Evolutionary conservation across 2,113 vertebrate genomes (phyloP).

Genomic region (Hippocampus guttulatus): DNA sequence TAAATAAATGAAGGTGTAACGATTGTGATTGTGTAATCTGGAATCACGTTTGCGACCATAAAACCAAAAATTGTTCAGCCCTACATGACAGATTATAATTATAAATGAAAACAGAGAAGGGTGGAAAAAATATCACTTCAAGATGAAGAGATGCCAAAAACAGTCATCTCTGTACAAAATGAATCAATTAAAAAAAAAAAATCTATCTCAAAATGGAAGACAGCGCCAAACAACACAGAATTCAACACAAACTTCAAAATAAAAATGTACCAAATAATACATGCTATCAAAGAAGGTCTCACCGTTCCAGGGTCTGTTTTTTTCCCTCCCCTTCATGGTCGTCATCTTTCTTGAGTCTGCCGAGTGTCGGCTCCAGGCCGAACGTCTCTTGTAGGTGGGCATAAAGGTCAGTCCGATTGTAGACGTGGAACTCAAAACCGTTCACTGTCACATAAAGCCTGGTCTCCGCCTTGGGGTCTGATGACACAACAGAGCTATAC

Average conservation of each 20-base stretch:
- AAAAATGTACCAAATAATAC: not conserved
- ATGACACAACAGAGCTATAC: not conserved
- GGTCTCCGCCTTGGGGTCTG: constrained; percentile 97
- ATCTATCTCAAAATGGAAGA: too few species aligned
- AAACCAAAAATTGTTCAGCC: too few species aligned
- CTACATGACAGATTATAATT: too few species aligned
- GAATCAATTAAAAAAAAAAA: too few species aligned
- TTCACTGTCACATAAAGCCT: constrained; percentile 93
- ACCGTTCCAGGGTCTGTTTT: constrained; percentile 83
- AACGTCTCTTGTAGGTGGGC: constrained; percentile 89
- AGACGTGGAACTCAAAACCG: constrained; percentile 96
- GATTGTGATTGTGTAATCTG: too few species aligned
- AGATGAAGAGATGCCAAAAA: too few species aligned
- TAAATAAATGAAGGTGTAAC: too few species aligned
- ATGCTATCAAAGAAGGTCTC: not conserved
- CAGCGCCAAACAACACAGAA: too few species aligned
- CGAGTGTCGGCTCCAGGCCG: constrained; percentile 90
- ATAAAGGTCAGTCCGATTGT: constrained; percentile 94
- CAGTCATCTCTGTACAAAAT: too few species aligned
- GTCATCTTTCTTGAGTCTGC: constrained; percentile 80
- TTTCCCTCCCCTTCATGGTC: constrained; percentile 77
- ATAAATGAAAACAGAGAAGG: too few species aligned
- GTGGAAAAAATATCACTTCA: too few species aligned
- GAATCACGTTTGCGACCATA: too few species aligned
- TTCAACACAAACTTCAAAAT: not conserved